Conservation (phyloP, 2,797 vertebrate genomes). For the Sebastes itinus region DNA sequence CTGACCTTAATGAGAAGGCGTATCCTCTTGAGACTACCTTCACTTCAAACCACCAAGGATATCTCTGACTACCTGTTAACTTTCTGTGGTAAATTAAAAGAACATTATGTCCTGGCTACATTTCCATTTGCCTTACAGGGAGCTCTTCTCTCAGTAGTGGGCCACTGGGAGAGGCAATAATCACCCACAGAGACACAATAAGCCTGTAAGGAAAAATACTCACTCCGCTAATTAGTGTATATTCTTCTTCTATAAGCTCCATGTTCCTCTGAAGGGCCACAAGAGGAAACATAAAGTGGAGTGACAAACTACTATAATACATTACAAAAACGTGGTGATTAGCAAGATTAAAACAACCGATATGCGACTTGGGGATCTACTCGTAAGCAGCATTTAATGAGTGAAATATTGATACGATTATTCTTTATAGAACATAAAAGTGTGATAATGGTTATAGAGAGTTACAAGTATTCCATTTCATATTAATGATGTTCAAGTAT, state of each 20-base stretch:
- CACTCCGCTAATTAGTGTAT: conserved; percentile 70
- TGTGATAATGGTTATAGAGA: neutral
- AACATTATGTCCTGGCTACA: conserved; percentile 35
- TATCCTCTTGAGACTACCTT: conserved; percentile 44
- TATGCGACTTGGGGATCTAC: neutral
- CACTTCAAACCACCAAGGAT: conserved; percentile 41
- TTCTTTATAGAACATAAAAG: neutral
- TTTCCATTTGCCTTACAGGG: conserved; percentile 47
- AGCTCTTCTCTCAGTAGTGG: conserved; percentile 38
- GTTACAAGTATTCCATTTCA: neutral
- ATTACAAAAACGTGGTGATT: neutral
- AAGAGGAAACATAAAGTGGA: conserved; percentile 23
- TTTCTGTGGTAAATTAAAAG: conserved; percentile 55
- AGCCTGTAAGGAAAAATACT: conserved; percentile 56
- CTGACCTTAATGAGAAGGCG: conserved; percentile 58
- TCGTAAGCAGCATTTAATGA: neutral
- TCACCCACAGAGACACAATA: conserved; percentile 60
- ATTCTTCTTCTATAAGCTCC: conserved; percentile 51
- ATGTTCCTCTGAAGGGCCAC: conserved; percentile 32
- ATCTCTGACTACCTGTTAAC: conserved; percentile 50
- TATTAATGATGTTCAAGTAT: neutral
- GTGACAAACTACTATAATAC: neutral
- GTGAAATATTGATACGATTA: neutral
- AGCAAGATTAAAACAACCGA: neutral
- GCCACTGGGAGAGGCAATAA: conserved; percentile 58